These are phyloP conservation scores for Dipodomys spectabilis DNA, from an alignment of 2,113 vertebrate species.

Conservation along the genomic window DNA sequence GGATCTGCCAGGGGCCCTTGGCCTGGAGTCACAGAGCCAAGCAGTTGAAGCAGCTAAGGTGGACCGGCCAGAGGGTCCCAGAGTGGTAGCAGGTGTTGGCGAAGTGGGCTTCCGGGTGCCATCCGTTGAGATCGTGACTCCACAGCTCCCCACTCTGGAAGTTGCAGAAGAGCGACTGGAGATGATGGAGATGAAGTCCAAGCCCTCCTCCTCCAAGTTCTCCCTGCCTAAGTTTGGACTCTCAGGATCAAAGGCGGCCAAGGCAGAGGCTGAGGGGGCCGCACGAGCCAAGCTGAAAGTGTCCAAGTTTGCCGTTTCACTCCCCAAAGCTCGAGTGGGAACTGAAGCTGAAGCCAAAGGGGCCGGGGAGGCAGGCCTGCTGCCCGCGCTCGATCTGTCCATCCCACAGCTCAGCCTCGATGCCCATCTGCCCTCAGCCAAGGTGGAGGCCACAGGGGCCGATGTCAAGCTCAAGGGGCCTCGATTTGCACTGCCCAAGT, in stretches of 20 bases:
- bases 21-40: slow-evolving; percentile 64
- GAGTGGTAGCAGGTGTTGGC: neutral
- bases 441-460: slow-evolving; percentile 80
- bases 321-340: slow-evolving; percentile 79
- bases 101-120: slow-evolving; percentile 63
- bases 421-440: slow-evolving; percentile 84
- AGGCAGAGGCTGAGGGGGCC: slow-evolving; percentile 70
- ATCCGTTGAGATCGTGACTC: slow-evolving; percentile 74
- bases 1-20: slow-evolving; percentile 83
- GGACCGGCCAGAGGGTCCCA: slow-evolving; percentile 66
- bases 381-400: slow-evolving; percentile 90
- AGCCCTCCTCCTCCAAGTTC: slow-evolving; percentile 82
- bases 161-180: slow-evolving; percentile 41
- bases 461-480: slow-evolving; percentile 70
- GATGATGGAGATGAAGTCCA: slow-evolving; percentile 73
- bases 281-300: slow-evolving; percentile 76
- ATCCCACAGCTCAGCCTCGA: slow-evolving; percentile 89
- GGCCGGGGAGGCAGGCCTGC: slow-evolving; percentile 59
- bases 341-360: slow-evolving; percentile 60
- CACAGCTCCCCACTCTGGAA: slow-evolving; percentile 67
- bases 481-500: slow-evolving; percentile 88
- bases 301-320: slow-evolving; percentile 83
- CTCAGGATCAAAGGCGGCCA: slow-evolving; percentile 77
- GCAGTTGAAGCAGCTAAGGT: slow-evolving; percentile 42
- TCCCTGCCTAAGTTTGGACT: slow-evolving; percentile 84